A percentile compares a stretch with the other conserved stretches of the same genome.
Evolutionary conservation across 2,113 vertebrate species (phyloP).

Genomic region (Grammomys dolichurus): DNA sequence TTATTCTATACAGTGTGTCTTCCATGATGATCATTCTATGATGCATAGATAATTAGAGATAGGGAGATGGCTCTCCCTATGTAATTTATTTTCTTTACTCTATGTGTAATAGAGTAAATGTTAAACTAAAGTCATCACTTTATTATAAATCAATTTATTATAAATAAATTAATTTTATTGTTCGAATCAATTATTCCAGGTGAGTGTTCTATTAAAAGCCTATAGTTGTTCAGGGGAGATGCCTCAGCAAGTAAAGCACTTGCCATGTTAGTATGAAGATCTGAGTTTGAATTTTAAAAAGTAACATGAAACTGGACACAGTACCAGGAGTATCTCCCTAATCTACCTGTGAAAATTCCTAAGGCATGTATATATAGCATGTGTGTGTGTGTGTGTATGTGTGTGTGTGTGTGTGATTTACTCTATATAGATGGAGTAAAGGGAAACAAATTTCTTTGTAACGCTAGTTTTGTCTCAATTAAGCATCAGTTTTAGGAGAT

Average conservation of each 20-base stretch:
- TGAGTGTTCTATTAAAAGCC: constrained; percentile 40
- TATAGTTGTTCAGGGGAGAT: background rate
- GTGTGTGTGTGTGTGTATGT: no score
- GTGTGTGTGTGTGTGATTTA: no score
- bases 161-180: constrained; percentile 66
- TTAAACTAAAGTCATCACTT: constrained; percentile 59
- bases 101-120: background rate
- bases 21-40: background rate
- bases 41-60: no score
- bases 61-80: background rate
- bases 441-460: no score
- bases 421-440: no score
- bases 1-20: background rate
- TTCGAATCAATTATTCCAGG: constrained; percentile 42
- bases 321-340: background rate
- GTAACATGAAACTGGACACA: background rate
- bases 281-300: background rate
- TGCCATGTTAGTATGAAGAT: background rate
- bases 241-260: background rate
- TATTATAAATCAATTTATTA: background rate
- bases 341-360: background rate
- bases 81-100: constrained; percentile 53
- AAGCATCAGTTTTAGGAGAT: no score
- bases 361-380: background rate
- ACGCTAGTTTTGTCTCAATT: no score